These are phyloP conservation scores for rabbit (Oryctolagus cuniculus) DNA, from an alignment of 2,113 vertebrate genomes.

Conservation along the genomic window DNA sequence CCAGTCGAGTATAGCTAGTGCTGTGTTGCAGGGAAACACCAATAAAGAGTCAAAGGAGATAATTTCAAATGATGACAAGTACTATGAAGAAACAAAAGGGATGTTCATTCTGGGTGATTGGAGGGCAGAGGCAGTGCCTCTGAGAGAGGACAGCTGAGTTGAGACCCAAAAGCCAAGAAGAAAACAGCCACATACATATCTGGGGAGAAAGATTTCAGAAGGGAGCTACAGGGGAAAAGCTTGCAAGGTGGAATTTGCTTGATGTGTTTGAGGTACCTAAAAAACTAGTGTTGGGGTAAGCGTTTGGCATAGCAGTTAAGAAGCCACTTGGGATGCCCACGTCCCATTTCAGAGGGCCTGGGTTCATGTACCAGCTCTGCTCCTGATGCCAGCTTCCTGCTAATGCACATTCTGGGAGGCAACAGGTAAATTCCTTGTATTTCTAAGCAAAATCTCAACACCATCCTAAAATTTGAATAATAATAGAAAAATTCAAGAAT, in stretches of 20 bases:
- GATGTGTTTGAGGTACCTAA: neutral
- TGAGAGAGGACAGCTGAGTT: neutral
- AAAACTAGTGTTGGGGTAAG: neutral
- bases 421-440: neutral
- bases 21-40: neutral
- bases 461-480: neutral
- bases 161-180: neutral
- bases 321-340: too few species aligned
- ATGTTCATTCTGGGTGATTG: neutral
- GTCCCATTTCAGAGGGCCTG: too few species aligned
- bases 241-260: neutral
- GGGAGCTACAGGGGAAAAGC: neutral
- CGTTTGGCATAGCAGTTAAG: too few species aligned
- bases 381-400: neutral
- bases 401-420: too few species aligned
- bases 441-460: neutral
- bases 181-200: neutral
- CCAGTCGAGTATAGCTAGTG: neutral
- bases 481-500: neutral
- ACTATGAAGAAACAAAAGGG: neutral
- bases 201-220: neutral
- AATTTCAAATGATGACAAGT: neutral
- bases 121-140: too few species aligned
- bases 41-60: neutral
- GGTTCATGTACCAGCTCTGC: too few species aligned